These are phyloP conservation scores for Leistus spinibarbis DNA, from an alignment of 2,888 invertebrate species.

Conservation along the genomic window DNA sequence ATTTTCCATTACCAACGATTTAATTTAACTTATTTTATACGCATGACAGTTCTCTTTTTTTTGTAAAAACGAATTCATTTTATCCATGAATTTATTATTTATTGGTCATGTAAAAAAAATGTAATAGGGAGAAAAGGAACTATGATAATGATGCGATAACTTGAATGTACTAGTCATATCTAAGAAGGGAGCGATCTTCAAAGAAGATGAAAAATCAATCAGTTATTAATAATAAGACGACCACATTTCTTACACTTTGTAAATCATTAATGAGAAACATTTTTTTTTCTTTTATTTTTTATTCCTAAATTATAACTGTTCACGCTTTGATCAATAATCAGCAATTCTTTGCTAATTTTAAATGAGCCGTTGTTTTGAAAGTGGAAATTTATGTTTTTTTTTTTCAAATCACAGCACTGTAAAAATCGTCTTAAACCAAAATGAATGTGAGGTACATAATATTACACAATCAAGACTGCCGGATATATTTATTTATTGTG, in stretches of 20 bases:
- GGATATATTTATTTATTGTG: background rate
- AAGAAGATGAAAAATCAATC: background rate
- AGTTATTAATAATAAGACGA: slow-evolving; percentile 9
- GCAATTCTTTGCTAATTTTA: too few relatives aligned
- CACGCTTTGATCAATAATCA: background rate
- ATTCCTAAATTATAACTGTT: background rate
- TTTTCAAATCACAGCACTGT: too few relatives aligned
- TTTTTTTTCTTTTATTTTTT: background rate
- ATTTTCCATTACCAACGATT: background rate
- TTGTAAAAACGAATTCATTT: background rate
- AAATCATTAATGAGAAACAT: background rate
- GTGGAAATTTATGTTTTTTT: too few relatives aligned
- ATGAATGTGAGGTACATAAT: background rate
- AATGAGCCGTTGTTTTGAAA: too few relatives aligned
- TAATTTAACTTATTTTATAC: background rate
- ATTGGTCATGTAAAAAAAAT: background rate
- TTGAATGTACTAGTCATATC: background rate
- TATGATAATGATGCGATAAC: background rate
- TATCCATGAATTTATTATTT: background rate
- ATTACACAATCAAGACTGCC: slow-evolving; percentile 1
- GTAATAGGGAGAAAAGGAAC: too few relatives aligned
- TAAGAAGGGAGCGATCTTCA: slow-evolving; percentile 3
- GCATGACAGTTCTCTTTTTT: too few relatives aligned
- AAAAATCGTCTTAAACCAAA: too few relatives aligned
- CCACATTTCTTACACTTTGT: background rate